Evolutionary conservation across 2,888 invertebrate genomes (phyloP).

Genomic region (Yponomeuta evonymella): DNA sequence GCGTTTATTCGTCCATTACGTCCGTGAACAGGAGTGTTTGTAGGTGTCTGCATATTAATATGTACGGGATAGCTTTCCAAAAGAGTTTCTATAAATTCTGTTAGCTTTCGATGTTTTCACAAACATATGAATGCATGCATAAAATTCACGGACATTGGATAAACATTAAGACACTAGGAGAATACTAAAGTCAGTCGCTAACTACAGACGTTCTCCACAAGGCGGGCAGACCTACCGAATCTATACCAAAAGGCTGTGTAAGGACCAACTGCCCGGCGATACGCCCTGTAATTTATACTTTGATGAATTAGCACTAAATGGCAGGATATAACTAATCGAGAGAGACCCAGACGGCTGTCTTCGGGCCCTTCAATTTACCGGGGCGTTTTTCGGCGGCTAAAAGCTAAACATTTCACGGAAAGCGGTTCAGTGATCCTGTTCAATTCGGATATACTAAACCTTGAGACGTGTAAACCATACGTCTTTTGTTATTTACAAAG

Average conservation of each 20-base stretch:
- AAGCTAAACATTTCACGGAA: conserved; percentile 36
- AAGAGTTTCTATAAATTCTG: too few relatives aligned
- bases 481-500: not conserved
- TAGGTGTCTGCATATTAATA: too few relatives aligned
- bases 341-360: conserved; percentile 31
- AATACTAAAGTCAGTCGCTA: too few relatives aligned
- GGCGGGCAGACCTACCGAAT: not conserved
- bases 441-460: conserved; percentile 27
- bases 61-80: too few relatives aligned
- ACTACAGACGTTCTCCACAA: too few relatives aligned
- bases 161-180: too few relatives aligned
- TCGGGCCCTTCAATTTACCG: conserved; percentile 43
- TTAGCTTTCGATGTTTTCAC: too few relatives aligned
- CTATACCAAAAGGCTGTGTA: not conserved
- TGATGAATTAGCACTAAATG: conserved; percentile 60
- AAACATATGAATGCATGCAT: too few relatives aligned
- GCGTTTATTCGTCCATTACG: too few relatives aligned
- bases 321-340: conserved; percentile 49
- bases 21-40: too few relatives aligned
- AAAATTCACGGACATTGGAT: too few relatives aligned
- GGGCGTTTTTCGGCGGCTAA: conserved; percentile 34
- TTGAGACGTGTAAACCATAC: not conserved
- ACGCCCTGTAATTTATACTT: conserved; percentile 54
- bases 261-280: not conserved
- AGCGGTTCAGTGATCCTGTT: conserved; percentile 40